Base-by-base conservation (phyloP, 1,140 invertebrate species). In the Dendroctonus valens region DNA sequence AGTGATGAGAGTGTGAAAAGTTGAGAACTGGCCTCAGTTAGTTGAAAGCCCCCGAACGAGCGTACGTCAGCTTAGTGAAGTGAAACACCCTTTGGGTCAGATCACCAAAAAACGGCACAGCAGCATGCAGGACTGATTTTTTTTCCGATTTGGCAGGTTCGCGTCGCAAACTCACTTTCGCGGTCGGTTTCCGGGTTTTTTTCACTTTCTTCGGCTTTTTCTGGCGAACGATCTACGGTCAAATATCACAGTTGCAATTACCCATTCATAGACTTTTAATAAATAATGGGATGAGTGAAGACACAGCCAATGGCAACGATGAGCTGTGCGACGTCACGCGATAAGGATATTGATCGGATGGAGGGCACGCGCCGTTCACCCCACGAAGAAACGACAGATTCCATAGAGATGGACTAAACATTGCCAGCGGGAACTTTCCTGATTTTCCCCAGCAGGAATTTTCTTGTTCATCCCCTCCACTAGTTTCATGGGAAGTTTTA, bases 251-350 rank as follows among this genome's bases (percentile, higher is more conserved):
- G 75, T 74, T 74, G 72, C 72, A 72, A 75, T 77, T 75, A 76
- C 72, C 75, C 77, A 78, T 78, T 78, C 76, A 79, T 79, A 70
- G 70, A 74, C 72, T 72, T 76, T 78, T 77, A 76, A 79, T 79
- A 79, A 79, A 79, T 79, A 77, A 79, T 76, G 74, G 76, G 77
- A 79, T 77, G 76, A 77, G 75, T 76, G 70, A 60, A 69, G 67
- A 63, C 59, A 57, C 66, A 61, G 67, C 77, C 77, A 78, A 78
- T 77, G 53, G 72, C 55, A 68, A 57, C 57, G 53, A 62, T 49
- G 60, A 67, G 64, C 63, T 14, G 26, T 9, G 71, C 75, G 71
- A 75, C 74, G 74, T 76, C 73, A 76, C 71, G 58, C 54, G 72
- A 72, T 72, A 70, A 64, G 49, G 53, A 54, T 74, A 74, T 74